These are phyloP conservation scores for Zaprionus lineosus DNA, from an alignment of 2,888 invertebrate species.

Conservation along the genomic window DNA sequence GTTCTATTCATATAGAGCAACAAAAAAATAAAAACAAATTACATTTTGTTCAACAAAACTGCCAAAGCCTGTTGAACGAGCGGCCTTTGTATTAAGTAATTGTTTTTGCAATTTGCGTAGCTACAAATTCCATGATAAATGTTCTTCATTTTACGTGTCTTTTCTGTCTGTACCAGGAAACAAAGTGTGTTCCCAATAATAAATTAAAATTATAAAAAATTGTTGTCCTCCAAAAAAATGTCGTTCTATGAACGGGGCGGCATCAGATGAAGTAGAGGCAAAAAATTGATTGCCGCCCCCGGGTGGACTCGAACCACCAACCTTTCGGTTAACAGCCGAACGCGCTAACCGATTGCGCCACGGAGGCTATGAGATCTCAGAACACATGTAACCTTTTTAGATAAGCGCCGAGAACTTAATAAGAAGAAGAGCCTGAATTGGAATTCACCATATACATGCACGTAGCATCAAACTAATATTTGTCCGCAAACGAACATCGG, in stretches of 20 bases:
- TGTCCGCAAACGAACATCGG: slow-evolving; percentile 8
- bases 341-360: slow-evolving; percentile 98
- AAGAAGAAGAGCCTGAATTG: too few species aligned
- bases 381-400: neutral
- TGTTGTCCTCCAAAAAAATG: slow-evolving; percentile 9
- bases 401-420: neutral
- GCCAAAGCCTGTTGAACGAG: slow-evolving; percentile 37
- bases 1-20: slow-evolving; percentile 63
- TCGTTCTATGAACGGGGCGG: too few species aligned
- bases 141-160: too few species aligned
- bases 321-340: slow-evolving; percentile 99
- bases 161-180: too few species aligned
- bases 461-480: neutral
- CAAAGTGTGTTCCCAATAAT: neutral
- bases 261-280: too few species aligned
- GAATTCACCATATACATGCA: too few species aligned
- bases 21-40: slow-evolving; percentile 11
- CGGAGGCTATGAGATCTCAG: slow-evolving; percentile 83
- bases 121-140: slow-evolving; percentile 3
- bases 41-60: slow-evolving; percentile 41
- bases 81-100: slow-evolving; percentile 64
- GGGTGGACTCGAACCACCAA: slow-evolving; percentile 99
- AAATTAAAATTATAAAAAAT: neutral
- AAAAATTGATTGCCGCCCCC: slow-evolving; percentile 86
- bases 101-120: slow-evolving; percentile 47